Conservation (phyloP, 2,113 vertebrate species). For the Cervus canadensis region DNA sequence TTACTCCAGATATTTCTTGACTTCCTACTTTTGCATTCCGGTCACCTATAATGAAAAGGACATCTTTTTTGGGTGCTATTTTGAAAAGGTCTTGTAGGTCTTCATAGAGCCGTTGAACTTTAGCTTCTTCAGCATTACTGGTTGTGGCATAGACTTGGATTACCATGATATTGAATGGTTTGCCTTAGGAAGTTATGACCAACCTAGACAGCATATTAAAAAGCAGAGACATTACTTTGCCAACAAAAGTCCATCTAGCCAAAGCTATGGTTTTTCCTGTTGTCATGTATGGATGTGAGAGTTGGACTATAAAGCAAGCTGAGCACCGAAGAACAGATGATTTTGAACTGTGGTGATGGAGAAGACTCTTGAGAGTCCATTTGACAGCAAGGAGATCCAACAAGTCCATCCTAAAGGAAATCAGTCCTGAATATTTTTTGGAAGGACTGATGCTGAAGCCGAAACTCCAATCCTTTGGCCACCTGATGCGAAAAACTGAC, state of each 20-base stretch:
- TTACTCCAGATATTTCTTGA: not conserved
- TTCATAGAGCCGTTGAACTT: not conserved
- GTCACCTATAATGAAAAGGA: not conserved
- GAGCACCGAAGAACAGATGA: not conserved
- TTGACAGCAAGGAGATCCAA: not conserved
- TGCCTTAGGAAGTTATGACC: not conserved
- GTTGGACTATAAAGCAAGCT: not conserved
- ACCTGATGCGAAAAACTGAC: not conserved
- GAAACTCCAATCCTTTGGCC: not conserved
- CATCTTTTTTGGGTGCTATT: not conserved
- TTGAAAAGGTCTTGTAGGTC: not conserved
- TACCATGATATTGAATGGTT: not conserved
- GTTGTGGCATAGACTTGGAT: not conserved
- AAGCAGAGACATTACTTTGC: not conserved
- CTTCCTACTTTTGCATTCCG: not conserved
- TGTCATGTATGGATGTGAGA: not conserved
- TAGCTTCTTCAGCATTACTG: not conserved
- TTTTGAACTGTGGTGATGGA: not conserved
- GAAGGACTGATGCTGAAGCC: not conserved
- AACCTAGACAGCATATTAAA: not conserved
- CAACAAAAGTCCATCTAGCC: not conserved
- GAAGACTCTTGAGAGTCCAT: not conserved
- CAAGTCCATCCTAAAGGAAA: not conserved
- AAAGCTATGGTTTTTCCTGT: not conserved
- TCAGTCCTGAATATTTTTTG: not conserved